A percentile compares a stretch with the other conserved stretches of the same genome.
Evolutionary conservation across 1,140 invertebrate genomes (phyloP).

Genomic region (Aphaenogaster ashmeadi): DNA sequence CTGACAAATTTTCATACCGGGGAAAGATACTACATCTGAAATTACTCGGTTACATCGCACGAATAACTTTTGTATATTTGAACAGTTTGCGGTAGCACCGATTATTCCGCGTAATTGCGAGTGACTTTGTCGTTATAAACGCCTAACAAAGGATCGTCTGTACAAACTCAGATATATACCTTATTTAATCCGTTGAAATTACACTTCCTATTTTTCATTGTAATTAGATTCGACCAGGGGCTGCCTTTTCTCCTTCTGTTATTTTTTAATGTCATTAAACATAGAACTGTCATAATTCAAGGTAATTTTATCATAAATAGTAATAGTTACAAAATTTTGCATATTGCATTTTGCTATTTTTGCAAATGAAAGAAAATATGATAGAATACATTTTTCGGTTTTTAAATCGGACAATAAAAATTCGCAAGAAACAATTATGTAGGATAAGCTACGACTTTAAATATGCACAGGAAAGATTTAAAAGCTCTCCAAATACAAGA

Average conservation of each 20-base stretch:
- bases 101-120: constrained; percentile 36
- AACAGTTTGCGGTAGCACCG: constrained; percentile 10
- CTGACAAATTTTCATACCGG: neutral
- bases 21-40: neutral
- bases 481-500: neutral
- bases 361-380: neutral
- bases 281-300: neutral
- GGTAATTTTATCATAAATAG: constrained; percentile 2
- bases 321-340: neutral
- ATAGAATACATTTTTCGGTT: neutral
- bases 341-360: neutral
- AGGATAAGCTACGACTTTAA: neutral
- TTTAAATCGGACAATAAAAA: neutral
- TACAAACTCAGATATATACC: constrained; percentile 48
- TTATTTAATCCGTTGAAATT: constrained; percentile 43
- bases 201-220: constrained; percentile 26
- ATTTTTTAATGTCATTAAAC: neutral
- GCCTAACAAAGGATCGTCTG: constrained; percentile 46
- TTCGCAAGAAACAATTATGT: neutral
- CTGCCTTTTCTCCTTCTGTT: neutral
- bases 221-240: neutral
- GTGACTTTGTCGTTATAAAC: constrained; percentile 29
- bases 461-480: neutral
- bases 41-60: neutral
- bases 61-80: constrained; percentile 38